Conservation (phyloP, 2,888 invertebrate genomes). For the Zhengitettix transpicula region DNA sequence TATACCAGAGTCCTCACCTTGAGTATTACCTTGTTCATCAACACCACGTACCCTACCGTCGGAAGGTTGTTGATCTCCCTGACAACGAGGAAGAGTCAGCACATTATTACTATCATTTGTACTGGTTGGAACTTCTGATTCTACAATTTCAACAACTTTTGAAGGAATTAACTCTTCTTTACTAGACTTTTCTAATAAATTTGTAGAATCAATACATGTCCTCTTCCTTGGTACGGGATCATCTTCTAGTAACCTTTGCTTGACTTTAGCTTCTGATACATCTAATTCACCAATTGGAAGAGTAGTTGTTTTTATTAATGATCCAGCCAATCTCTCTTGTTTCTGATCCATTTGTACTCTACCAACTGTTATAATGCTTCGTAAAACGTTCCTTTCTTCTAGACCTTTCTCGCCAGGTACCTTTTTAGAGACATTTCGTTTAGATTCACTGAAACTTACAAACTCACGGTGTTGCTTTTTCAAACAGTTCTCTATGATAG, state of each 20-base stretch:
- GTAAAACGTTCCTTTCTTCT: neutral
- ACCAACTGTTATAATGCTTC: constrained; percentile 6
- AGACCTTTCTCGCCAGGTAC: neutral
- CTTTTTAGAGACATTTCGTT: neutral
- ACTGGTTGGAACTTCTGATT: neutral
- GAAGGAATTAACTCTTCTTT: constrained; percentile 3
- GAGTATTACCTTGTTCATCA: constrained; percentile 22
- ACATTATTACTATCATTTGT: neutral
- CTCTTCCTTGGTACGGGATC: constrained; percentile 9
- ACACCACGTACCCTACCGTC: constrained; percentile 16
- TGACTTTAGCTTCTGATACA: constrained; percentile 36
- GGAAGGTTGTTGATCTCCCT: constrained; percentile 11
- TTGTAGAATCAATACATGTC: neutral
- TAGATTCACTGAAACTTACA: constrained; percentile 2
- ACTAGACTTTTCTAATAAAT: neutral
- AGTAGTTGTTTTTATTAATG: constrained; percentile 1
- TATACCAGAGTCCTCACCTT: constrained; percentile 80
- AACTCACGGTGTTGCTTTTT: constrained; percentile 6
- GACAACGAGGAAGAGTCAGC: neutral
- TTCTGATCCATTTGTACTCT: constrained; percentile 1
- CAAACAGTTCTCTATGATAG: constrained; percentile 4
- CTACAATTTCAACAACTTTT: neutral
- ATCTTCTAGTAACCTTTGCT: constrained; percentile 37
- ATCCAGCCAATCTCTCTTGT: neutral
- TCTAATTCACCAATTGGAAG: constrained; percentile 30